phyloP scores from a whole-genome alignment of 2,888 invertebrate species.

The Macrosiphum euphorbiae region DNA sequence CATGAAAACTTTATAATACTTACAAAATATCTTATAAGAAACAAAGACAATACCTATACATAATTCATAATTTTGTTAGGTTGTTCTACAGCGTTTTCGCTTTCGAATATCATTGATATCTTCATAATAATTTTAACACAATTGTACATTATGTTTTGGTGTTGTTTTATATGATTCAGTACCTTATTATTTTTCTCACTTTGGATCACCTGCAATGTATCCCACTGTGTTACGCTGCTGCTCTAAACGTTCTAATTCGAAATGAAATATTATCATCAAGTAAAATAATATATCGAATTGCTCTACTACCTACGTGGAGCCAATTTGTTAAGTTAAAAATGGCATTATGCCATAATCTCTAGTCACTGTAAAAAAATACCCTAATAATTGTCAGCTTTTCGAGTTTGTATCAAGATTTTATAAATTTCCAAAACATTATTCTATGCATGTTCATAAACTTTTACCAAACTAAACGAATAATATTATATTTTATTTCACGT shows the following conservation, averaged over 20 bases:
- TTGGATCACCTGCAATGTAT: neutral
- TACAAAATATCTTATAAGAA: neutral
- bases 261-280: slow-evolving; percentile 2
- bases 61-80: neutral
- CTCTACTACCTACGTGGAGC: neutral
- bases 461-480: neutral
- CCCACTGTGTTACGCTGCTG: neutral
- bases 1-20: too few species aligned
- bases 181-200: neutral
- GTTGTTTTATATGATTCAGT: neutral
- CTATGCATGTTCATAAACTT: neutral
- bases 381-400: neutral
- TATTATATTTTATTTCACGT: neutral
- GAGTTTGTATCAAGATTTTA: neutral
- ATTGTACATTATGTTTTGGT: neutral
- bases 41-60: neutral
- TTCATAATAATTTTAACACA: neutral
- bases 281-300: neutral
- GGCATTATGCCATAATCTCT: neutral
- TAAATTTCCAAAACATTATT: neutral
- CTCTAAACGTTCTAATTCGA: neutral
- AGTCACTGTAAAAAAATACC: neutral
- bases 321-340: slow-evolving; percentile 1
- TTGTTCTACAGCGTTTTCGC: neutral
- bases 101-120: neutral